Conservation (phyloP, 2,888 invertebrate species). For the Catocala sponsa region DNA sequence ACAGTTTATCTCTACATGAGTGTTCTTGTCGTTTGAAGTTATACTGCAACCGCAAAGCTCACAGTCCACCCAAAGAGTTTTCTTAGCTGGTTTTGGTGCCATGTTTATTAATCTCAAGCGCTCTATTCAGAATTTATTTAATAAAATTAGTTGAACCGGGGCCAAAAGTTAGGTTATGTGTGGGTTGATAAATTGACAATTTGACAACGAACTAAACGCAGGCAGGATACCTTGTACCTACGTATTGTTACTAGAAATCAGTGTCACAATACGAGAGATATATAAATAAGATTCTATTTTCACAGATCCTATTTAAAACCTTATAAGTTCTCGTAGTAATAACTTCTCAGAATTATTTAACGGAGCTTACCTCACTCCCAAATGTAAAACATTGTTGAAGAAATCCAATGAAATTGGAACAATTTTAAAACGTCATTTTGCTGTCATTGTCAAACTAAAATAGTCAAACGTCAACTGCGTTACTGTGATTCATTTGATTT, state of each 20-base stretch:
- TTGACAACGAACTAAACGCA: background rate
- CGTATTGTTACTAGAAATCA: background rate
- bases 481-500: conserved; percentile 37
- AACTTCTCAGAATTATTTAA: no score
- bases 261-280: no score
- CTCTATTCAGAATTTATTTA: conserved; percentile 10
- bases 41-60: conserved; percentile 88
- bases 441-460: background rate
- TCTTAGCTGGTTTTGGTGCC: conserved; percentile 85
- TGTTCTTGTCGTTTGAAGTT: conserved; percentile 87
- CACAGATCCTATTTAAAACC: no score
- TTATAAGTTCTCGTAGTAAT: no score
- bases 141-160: conserved; percentile 7
- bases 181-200: background rate
- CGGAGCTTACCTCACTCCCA: no score
- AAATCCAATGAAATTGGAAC: no score
- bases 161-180: conserved; percentile 30
- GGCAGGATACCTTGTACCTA: background rate
- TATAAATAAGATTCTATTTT: no score
- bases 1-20: conserved; percentile 87
- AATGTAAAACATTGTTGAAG: no score
- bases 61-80: conserved; percentile 89
- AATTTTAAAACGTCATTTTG: no score
- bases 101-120: conserved; percentile 37
- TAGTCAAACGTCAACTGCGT: conserved; percentile 15